Evolutionary conservation across 2,888 invertebrate genomes (phyloP).

Genomic region (Drosophila paucipuncta): DNA sequence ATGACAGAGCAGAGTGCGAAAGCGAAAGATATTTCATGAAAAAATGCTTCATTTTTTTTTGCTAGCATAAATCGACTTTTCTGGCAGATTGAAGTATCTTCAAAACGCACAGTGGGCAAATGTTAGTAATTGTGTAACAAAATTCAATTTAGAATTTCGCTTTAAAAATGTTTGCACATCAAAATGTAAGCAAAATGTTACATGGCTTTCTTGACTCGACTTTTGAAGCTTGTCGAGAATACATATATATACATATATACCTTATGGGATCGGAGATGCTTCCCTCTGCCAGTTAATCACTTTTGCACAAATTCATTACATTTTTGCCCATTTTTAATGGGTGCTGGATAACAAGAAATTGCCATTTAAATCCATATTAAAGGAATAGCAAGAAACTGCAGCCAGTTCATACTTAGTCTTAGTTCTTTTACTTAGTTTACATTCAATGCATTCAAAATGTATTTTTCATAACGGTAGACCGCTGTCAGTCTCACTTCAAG

Average conservation of each 20-base stretch:
- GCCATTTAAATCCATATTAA: no score
- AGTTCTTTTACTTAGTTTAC: no score
- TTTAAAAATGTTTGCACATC: neutral
- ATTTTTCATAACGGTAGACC: conserved; percentile 15
- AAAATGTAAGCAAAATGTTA: neutral
- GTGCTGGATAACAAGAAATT: no score
- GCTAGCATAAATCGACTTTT: neutral
- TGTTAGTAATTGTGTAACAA: neutral
- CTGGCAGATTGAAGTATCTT: neutral
- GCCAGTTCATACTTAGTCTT: no score
- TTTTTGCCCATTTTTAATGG: no score
- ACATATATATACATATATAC: neutral
- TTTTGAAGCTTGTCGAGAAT: neutral
- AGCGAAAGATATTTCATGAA: neutral
- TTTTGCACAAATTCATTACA: neutral
- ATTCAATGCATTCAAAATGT: neutral
- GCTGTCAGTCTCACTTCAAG: conserved; percentile 16
- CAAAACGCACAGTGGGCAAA: neutral
- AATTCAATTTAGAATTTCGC: neutral
- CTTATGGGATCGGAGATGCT: neutral
- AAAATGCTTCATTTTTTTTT: neutral
- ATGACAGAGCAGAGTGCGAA: neutral
- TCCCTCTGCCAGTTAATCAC: neutral
- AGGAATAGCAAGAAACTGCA: neutral
- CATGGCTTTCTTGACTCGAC: neutral